phyloP scores from a whole-genome alignment of 1,140 invertebrate species.

The Meloidogyne floridensis region DNA sequence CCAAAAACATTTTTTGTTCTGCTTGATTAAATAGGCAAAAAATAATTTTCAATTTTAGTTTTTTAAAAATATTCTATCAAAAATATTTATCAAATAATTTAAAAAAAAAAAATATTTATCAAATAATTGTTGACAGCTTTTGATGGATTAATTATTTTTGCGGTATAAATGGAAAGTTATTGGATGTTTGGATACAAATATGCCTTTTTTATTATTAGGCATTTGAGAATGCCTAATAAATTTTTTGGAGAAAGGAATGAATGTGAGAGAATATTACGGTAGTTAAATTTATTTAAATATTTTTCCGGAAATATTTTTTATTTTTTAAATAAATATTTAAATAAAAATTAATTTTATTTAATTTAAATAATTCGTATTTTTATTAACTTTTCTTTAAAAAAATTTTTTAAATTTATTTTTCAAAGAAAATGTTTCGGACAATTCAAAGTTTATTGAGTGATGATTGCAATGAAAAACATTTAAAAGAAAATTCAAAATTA shows the following conservation, averaged over 20 bases:
- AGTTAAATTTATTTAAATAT: not conserved
- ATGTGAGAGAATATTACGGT: not conserved
- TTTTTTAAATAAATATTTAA: not conserved
- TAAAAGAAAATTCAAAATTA: not conserved
- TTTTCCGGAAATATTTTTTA: not conserved
- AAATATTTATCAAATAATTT: too few relatives aligned
- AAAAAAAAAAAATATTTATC: not conserved
- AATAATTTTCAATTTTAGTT: too few relatives aligned
- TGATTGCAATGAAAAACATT: not conserved
- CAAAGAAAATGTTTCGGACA: not conserved
- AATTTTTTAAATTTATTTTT: too few relatives aligned
- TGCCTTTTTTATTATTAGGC: not conserved
- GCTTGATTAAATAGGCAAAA: too few relatives aligned
- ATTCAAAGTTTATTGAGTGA: constrained; percentile 11
- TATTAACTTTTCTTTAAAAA: too few relatives aligned
- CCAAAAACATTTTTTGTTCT: too few relatives aligned
- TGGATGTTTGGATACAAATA: not conserved
- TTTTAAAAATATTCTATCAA: too few relatives aligned
- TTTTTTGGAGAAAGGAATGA: not conserved
- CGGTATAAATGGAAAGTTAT: not conserved
- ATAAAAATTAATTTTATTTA: too few relatives aligned
- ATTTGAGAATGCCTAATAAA: not conserved
- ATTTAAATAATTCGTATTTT: too few relatives aligned
- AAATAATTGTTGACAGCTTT: constrained; percentile 1
- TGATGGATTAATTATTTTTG: constrained; percentile 6